Base-by-base conservation (phyloP, 1,140 invertebrate species). In the Ostrea edulis region DNA sequence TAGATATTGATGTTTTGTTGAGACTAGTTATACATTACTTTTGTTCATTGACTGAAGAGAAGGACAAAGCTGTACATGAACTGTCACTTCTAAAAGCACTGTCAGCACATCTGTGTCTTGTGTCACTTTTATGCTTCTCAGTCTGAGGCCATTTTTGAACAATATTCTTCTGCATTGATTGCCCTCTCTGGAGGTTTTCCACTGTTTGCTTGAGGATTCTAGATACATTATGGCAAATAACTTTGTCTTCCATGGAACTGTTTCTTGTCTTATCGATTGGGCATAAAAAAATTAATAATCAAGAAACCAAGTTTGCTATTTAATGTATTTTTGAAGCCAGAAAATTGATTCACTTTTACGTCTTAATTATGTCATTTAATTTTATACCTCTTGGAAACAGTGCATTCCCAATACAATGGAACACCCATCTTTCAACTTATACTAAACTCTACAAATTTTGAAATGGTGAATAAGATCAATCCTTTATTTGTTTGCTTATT, bases 151-250 rank as follows among this genome's bases (percentile, higher is more conserved):
- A 77, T 77, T 77, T 35, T 35, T 14, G 68, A 77, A 77, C 68
- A 77, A 77, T 77, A 77, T 77, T 25, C 25, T 35, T 29, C 25
- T 77, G 68, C 68, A 77, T 77, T 77, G 68, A 77, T 77, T 77
- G 68, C 35, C 68, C 29, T 77, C 9, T 8, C 68, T 29, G 25
- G 29, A 77, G 29, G 35, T 25, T 35, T 77, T 77, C 29, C 25
- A 29, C 68, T 35, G 17, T 77, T 77, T 77, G 68, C 68, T 77
- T 11, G 14, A 77, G 68, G 68, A 77, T 29, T 14, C 25, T 22
- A 77, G 68, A 77, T 77, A 77, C 68, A 35, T 77, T 14, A 77
- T 29, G 68, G 68, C 25, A 17, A 62, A 62, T 62, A n/a, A n/a
- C 58, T 35, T 22, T 77, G 29, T 77, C 29, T 77, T 68, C 25